Evolutionary conservation across 2,888 invertebrate species (phyloP).

Genomic region (Caenorhabditis sp.): DNA sequence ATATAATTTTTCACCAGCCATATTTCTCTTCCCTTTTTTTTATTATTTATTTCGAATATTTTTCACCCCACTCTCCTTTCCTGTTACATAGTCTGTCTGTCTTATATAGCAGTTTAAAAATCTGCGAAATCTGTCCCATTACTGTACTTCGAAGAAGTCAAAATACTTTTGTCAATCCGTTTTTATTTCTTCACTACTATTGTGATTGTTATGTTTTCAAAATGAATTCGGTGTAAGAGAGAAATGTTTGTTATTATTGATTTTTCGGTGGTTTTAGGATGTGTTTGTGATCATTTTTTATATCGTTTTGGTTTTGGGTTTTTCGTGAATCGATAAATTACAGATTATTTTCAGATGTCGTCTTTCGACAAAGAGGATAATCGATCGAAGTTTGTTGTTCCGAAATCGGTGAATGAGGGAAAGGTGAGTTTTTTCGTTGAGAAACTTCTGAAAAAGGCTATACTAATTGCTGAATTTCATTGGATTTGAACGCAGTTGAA

Average conservation of each 20-base stretch:
- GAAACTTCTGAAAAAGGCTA: no score
- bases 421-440: conserved; percentile 30
- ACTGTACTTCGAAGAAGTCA: no score
- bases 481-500: not conserved
- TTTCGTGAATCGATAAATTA: not conserved
- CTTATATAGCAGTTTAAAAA: no score
- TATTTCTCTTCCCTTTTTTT: not conserved
- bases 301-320: not conserved
- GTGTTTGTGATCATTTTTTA: not conserved
- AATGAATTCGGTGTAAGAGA: not conserved
- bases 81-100: no score
- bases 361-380: conserved; percentile 61
- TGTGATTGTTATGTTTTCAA: not conserved
- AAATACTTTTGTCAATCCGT: no score
- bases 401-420: conserved; percentile 49
- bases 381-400: conserved; percentile 51
- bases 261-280: not conserved
- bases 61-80: no score
- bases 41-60: no score
- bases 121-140: no score
- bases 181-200: no score
- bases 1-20: not conserved
- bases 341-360: conserved; percentile 38
- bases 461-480: no score
- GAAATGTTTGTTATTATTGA: not conserved